These are phyloP conservation scores for Volucella bombylans DNA, from an alignment of 2,888 invertebrate species.

Conservation along the genomic window DNA sequence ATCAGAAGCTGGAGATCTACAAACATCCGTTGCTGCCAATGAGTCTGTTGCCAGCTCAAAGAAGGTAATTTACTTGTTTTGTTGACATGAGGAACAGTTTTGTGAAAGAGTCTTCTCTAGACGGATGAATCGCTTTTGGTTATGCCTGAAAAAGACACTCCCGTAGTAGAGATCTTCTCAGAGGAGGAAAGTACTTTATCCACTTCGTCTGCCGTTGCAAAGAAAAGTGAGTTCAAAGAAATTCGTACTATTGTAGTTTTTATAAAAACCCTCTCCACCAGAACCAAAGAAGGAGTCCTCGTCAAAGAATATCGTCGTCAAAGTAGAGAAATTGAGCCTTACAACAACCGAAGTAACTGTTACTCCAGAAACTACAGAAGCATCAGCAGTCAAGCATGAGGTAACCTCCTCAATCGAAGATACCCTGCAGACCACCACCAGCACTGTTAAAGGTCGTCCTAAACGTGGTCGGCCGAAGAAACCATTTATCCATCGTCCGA, in stretches of 20 bases:
- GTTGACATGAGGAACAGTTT: not conserved
- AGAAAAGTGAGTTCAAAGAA: conserved; percentile 46
- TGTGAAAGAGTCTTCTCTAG: not conserved
- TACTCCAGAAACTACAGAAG: conserved; percentile 51
- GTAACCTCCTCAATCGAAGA: conserved; percentile 74
- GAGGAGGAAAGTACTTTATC: conserved; percentile 70
- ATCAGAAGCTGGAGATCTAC: not conserved
- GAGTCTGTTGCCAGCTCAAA: conserved; percentile 54
- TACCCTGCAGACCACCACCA: conserved; percentile 57
- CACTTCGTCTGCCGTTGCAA: conserved; percentile 25
- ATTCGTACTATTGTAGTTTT: not conserved
- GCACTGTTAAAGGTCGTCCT: conserved; percentile 18
- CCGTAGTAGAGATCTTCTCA: conserved; percentile 72
- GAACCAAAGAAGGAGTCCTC: conserved; percentile 44
- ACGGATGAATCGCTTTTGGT: conserved; percentile 75
- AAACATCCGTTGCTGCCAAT: not conserved
- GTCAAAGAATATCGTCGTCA: conserved; percentile 16
- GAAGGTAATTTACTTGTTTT: conserved; percentile 16
- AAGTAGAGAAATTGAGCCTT: conserved; percentile 42
- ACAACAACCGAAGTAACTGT: conserved; percentile 23
- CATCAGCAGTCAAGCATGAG: conserved; percentile 57
- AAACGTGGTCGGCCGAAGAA: conserved; percentile 79
- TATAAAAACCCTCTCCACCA: conserved; percentile 14
- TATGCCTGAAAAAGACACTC: conserved; percentile 66
- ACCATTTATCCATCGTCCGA: conserved; percentile 76